phyloP scores from a whole-genome alignment of 1,140 invertebrate species.

The Brachionus paranguensis region DNA sequence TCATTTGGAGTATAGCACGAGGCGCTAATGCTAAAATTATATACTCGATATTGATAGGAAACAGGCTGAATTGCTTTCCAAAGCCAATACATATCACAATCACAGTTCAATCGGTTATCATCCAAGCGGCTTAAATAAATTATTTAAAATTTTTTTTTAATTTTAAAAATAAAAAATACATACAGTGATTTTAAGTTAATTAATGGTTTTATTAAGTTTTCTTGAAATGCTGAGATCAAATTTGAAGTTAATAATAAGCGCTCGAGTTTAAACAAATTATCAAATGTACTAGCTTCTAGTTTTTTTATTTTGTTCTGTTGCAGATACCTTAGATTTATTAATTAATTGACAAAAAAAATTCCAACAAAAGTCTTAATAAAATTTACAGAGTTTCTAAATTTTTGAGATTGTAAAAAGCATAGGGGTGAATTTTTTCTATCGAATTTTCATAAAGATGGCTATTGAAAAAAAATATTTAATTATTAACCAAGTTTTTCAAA shows the following conservation, averaged over 20 bases:
- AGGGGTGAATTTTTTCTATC: neutral
- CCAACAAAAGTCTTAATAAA: too few species aligned
- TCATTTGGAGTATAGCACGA: neutral
- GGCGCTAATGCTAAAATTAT: neutral
- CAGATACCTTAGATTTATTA: neutral
- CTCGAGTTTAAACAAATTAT: neutral
- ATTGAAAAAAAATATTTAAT: neutral
- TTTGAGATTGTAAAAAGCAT: neutral
- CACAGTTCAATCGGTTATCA: neutral
- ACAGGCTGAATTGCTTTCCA: neutral
- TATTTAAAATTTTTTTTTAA: neutral
- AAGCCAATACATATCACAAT: constrained; percentile 28
- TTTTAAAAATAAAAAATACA: neutral
- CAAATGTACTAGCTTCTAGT: neutral
- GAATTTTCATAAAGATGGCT: neutral
- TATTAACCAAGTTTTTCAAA: neutral
- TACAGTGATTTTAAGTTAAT: neutral
- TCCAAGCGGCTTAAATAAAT: neutral
- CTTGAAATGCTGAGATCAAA: neutral
- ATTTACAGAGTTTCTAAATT: neutral
- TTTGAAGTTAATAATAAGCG: neutral
- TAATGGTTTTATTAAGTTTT: neutral
- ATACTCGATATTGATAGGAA: neutral
- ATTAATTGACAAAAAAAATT: neutral
- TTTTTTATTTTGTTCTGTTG: constrained; percentile 9